These are phyloP conservation scores for Agrypnus murinus DNA, from an alignment of 2,888 invertebrate species.

Conservation along the genomic window DNA sequence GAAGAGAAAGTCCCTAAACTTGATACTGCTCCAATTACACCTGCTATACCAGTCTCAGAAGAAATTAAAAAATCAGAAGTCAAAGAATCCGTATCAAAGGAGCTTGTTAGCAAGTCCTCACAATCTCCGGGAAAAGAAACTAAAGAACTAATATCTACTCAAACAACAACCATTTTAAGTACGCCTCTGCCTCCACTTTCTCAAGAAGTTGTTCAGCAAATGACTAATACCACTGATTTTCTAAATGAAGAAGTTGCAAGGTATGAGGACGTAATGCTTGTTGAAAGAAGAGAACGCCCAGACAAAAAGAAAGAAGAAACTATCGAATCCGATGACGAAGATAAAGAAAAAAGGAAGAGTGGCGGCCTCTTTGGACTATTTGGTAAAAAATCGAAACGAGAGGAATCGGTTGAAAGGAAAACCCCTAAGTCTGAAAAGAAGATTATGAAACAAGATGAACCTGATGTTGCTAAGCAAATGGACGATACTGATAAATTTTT, in stretches of 20 bases:
- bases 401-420: conserved; percentile 42
- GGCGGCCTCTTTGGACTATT: conserved; percentile 59
- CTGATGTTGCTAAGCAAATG: conserved; percentile 48
- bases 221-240: conserved; percentile 54
- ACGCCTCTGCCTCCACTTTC: conserved; percentile 15
- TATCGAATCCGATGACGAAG: conserved; percentile 32
- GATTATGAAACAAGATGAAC: conserved; percentile 12
- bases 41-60: conserved; percentile 23
- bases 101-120: no score
- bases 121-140: no score
- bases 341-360: conserved; percentile 48
- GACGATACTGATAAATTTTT: conserved; percentile 54
- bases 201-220: conserved; percentile 32
- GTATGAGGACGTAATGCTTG: conserved; percentile 53
- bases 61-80: no score
- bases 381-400: conserved; percentile 57
- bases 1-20: no score
- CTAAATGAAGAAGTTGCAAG: conserved; percentile 55
- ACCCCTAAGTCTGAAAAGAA: conserved; percentile 10
- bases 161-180: conserved; percentile 34
- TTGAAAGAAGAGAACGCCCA: not conserved
- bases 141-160: not conserved
- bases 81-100: no score
- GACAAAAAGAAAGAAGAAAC: conserved; percentile 41
- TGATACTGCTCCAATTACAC: no score